A percentile compares a stretch with the other conserved stretches of the same genome.
Conservation (phyloP, 2,888 invertebrate genomes). For the Pristionchus fissidentatus region DNA sequence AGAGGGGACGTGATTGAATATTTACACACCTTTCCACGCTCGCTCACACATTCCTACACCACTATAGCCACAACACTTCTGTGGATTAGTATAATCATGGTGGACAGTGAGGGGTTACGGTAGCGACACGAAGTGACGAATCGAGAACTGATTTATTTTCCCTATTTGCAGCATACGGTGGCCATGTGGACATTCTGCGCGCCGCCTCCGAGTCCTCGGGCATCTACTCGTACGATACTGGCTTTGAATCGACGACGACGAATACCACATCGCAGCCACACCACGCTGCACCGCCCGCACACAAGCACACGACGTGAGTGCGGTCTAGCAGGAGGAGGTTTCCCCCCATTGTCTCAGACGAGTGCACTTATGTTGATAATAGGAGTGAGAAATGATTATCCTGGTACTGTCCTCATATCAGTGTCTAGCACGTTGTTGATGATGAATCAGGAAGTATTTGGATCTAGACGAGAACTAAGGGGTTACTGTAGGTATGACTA, state of each 20-base stretch:
- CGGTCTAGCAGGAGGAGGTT: neutral
- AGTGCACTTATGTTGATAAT: no score
- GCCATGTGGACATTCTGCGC: constrained; percentile 54
- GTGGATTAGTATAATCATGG: neutral
- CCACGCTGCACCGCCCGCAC: constrained; percentile 23
- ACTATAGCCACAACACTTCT: no score
- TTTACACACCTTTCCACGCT: constrained; percentile 38
- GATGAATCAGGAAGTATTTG: constrained; percentile 26
- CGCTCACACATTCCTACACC: no score
- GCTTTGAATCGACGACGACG: neutral
- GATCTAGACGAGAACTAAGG: no score
- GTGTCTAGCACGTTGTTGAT: constrained; percentile 52
- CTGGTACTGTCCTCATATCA: constrained; percentile 23
- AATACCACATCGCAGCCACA: constrained; percentile 15
- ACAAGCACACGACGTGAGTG: constrained; percentile 31
- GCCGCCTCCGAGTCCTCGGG: constrained; percentile 51
- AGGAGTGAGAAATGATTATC: neutral
- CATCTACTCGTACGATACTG: constrained; percentile 23
- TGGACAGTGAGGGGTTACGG: neutral
- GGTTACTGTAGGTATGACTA: no score
- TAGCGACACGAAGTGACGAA: neutral
- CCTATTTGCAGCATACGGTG: neutral
- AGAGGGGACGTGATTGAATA: neutral
- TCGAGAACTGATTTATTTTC: neutral
- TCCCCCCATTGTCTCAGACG: neutral